phyloP scores from a whole-genome alignment of 2,113 vertebrate genomes.

The Mesembrinibis cayennensis region DNA sequence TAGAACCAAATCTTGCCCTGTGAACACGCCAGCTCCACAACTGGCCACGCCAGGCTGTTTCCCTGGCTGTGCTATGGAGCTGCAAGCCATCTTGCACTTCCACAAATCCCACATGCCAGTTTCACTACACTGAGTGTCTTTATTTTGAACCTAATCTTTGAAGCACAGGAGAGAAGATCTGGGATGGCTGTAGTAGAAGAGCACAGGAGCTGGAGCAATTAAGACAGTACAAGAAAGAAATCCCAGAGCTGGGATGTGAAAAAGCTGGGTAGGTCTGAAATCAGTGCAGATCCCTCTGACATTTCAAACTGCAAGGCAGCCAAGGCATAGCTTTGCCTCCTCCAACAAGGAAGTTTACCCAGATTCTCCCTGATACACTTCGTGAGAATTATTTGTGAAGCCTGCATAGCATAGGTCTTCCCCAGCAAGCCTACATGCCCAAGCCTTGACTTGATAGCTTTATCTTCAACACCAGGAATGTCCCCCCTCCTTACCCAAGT shows the following conservation, averaged over 20 bases:
- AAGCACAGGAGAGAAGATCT: background rate
- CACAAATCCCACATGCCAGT: too few relatives aligned
- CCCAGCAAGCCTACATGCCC: background rate
- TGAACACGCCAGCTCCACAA: too few relatives aligned
- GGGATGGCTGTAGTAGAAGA: background rate
- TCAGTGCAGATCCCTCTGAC: background rate
- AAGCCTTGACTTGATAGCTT: background rate
- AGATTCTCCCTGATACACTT: background rate
- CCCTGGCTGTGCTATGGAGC: too few relatives aligned
- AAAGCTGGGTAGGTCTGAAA: background rate
- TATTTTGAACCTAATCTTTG: background rate
- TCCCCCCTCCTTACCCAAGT: slow-evolving; percentile 23
- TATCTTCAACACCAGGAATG: slow-evolving; percentile 26
- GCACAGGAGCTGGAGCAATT: background rate
- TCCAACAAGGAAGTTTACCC: background rate
- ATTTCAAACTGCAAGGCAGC: background rate
- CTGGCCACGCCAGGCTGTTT: too few relatives aligned
- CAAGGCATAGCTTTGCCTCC: background rate
- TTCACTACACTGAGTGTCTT: background rate
- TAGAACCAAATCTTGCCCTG: too few relatives aligned
- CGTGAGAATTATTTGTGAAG: background rate
- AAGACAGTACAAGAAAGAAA: background rate
- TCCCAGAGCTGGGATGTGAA: background rate
- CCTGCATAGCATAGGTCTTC: background rate
- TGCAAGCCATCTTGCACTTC: too few relatives aligned